A percentile compares a stretch with the other conserved stretches of the same genome.
phyloP scores from a whole-genome alignment of 2,888 invertebrate species.

The Chrysodeixis includens region DNA sequence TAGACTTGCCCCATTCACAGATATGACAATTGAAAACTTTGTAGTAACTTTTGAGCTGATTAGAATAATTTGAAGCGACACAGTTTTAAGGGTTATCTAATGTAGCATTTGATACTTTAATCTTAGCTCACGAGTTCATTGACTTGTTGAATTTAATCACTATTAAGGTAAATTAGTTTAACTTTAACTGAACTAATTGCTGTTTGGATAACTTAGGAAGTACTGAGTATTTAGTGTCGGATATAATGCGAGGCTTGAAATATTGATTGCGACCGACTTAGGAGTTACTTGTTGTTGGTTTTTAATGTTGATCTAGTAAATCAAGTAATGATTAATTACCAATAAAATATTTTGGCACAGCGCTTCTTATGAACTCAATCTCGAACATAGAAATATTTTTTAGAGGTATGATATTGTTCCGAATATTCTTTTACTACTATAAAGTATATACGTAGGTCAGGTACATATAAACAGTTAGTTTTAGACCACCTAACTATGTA shows the following conservation, averaged over 20 bases:
- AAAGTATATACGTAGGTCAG: background rate
- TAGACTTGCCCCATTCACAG: slow-evolving; percentile 44
- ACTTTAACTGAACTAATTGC: slow-evolving; percentile 32
- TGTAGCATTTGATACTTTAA: background rate
- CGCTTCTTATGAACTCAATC: background rate
- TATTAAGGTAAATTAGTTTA: slow-evolving; percentile 16
- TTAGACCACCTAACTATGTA: background rate
- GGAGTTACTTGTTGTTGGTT: slow-evolving; percentile 10
- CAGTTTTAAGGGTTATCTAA: background rate
- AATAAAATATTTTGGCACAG: background rate
- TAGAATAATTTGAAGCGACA: slow-evolving; percentile 13
- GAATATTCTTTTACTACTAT: no score
- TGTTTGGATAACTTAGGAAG: slow-evolving; percentile 35
- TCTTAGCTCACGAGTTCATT: slow-evolving; percentile 27
- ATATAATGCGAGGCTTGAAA: slow-evolving; percentile 20
- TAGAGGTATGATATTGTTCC: background rate
- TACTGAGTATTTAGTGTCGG: slow-evolving; percentile 16
- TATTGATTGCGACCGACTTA: background rate
- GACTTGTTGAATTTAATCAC: slow-evolving; percentile 15
- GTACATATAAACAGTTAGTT: background rate
- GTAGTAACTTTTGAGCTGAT: slow-evolving; percentile 22
- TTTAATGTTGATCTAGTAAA: slow-evolving; percentile 20
- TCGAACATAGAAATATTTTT: background rate
- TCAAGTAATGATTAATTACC: slow-evolving; percentile 4
- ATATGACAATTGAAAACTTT: slow-evolving; percentile 23